phyloP scores from a whole-genome alignment of 2,797 vertebrate species.

The Acipenser ruthenus region DNA sequence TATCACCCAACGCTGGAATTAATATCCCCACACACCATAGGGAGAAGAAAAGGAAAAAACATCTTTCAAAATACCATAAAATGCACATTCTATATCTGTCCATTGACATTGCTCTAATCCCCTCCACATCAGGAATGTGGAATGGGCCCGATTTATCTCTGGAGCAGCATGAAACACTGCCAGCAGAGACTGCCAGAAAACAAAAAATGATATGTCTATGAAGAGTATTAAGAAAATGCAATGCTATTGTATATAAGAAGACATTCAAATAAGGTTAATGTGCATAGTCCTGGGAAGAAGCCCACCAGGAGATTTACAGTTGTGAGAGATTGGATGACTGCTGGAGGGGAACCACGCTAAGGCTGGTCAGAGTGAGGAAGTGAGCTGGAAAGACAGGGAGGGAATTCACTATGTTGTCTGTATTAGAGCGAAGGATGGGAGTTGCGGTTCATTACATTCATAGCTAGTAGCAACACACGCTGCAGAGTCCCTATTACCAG shows the following conservation, averaged over 20 bases:
- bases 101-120: no score
- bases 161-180: slow-evolving; percentile 4
- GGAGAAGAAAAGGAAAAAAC: not conserved
- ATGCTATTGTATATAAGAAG: not conserved
- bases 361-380: not conserved
- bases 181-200: not conserved
- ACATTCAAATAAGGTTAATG: slow-evolving; percentile 6
- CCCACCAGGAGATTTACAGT: slow-evolving; percentile 1
- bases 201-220: not conserved
- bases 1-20: no score
- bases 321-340: slow-evolving; percentile 2
- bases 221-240: not conserved
- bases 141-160: not conserved
- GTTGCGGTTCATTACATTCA: not conserved
- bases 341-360: slow-evolving; percentile 4
- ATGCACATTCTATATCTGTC: no score
- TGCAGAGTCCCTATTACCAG: not conserved
- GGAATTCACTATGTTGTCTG: no score
- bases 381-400: not conserved
- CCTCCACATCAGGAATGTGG: no score
- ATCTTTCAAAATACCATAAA: not conserved
- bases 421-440: not conserved
- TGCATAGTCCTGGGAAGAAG: not conserved
- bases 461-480: not conserved
- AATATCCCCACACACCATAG: no score